These are phyloP conservation scores for Xiphophorus maculatus DNA, from an alignment of 2,113 vertebrate genomes.

Conservation along the genomic window DNA sequence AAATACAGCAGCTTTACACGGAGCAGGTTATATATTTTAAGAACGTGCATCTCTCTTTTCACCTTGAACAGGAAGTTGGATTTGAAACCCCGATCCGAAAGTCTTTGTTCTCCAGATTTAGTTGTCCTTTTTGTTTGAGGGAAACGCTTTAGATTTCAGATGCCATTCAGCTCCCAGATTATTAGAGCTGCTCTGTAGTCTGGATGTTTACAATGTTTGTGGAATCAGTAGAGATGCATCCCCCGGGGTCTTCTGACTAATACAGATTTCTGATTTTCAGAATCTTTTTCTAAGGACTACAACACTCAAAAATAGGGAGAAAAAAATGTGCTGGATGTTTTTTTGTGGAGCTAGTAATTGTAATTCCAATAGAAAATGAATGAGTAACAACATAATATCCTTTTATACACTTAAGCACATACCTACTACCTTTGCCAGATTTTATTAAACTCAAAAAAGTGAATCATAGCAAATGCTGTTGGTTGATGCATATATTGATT, in stretches of 20 bases:
- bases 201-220: neutral
- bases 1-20: neutral
- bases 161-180: neutral
- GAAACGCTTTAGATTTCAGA: neutral
- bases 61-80: constrained; percentile 5
- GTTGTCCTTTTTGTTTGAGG: neutral
- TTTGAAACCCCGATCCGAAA: constrained; percentile 7
- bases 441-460: neutral
- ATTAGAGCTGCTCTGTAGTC: neutral
- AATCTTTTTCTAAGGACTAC: neutral
- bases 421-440: neutral
- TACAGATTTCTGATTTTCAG: neutral
- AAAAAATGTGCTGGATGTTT: neutral
- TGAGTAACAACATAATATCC: neutral
- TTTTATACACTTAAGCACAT: neutral
- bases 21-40: neutral
- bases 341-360: neutral
- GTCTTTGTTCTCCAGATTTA: neutral
- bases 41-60: neutral
- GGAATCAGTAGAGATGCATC: neutral
- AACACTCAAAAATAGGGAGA: neutral
- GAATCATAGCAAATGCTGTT: neutral
- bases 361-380: neutral
- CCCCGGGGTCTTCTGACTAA: neutral
- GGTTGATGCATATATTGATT: too few species aligned